These are phyloP conservation scores for Emys orbicularis DNA, from an alignment of 2,797 vertebrate genomes.

Conservation along the genomic window DNA sequence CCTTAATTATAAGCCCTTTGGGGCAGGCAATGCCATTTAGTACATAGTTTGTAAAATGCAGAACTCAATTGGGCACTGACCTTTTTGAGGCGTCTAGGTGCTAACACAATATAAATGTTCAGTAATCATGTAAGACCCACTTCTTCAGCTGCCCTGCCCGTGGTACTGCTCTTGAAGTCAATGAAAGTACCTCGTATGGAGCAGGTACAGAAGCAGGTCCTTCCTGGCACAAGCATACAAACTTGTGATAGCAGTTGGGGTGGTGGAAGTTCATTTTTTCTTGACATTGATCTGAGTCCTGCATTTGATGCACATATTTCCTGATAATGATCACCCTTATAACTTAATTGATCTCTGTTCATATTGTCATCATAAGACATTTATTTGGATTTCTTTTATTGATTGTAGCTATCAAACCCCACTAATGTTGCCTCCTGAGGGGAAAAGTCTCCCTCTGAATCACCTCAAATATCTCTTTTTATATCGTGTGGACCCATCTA, in stretches of 20 bases:
- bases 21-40: background rate
- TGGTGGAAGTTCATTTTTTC: background rate
- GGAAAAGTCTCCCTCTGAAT: no score
- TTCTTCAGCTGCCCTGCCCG: background rate
- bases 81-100: background rate
- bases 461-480: background rate
- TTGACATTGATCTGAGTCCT: background rate
- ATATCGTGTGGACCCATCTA: background rate
- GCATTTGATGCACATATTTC: background rate
- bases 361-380: no score
- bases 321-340: background rate
- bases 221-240: background rate
- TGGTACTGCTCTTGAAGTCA: background rate
- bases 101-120: background rate
- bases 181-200: background rate
- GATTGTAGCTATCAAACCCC: background rate
- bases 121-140: background rate
- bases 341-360: background rate
- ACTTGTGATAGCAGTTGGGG: fast-evolving
- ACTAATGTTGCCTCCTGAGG: background rate
- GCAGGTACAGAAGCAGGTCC: background rate
- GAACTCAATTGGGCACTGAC: background rate
- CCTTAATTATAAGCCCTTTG: background rate
- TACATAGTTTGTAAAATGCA: background rate
- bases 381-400: background rate